Conservation (phyloP, 1,140 invertebrate species). For the Apis cerana region DNA sequence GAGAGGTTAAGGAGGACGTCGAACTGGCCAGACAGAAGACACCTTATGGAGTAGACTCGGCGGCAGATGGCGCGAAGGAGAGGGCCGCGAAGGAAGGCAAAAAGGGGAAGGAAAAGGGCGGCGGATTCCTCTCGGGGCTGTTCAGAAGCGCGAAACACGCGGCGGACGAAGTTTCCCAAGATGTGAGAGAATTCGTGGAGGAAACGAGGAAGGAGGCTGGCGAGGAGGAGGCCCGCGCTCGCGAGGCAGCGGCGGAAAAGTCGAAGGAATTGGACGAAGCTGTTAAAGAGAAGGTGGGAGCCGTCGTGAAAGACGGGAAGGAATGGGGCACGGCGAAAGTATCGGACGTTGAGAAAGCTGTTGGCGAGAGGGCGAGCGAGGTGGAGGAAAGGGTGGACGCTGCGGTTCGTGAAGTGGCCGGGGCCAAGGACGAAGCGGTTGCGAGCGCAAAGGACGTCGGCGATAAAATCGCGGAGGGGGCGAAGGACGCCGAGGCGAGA, state of each 20-base stretch:
- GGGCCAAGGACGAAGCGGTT: conserved; percentile 28
- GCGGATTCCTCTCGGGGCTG: conserved; percentile 62
- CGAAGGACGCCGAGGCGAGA: background rate
- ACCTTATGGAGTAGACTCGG: background rate
- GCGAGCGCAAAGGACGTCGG: conserved; percentile 4
- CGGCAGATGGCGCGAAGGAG: background rate
- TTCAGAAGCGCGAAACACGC: conserved; percentile 69
- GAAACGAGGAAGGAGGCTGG: conserved; percentile 54
- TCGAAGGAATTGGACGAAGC: conserved; percentile 7
- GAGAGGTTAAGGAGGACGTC: conserved; percentile 23
- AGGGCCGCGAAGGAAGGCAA: background rate
- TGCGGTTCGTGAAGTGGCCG: conserved; percentile 30
- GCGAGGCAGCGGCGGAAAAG: conserved; percentile 23
- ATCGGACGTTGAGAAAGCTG: too few species aligned
- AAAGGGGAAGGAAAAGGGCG: conserved; percentile 55
- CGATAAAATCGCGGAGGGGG: background rate
- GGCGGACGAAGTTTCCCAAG: conserved; percentile 73
- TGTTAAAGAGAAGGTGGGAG: background rate
- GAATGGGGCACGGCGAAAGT: too few species aligned
- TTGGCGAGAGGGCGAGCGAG: background rate
- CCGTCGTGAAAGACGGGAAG: too few species aligned
- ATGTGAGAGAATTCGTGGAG: conserved; percentile 68
- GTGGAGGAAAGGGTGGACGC: conserved; percentile 25
- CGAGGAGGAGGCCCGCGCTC: conserved; percentile 58
- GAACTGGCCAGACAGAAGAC: background rate